phyloP scores from a whole-genome alignment of 2,888 invertebrate genomes.

The Noctua comes region DNA sequence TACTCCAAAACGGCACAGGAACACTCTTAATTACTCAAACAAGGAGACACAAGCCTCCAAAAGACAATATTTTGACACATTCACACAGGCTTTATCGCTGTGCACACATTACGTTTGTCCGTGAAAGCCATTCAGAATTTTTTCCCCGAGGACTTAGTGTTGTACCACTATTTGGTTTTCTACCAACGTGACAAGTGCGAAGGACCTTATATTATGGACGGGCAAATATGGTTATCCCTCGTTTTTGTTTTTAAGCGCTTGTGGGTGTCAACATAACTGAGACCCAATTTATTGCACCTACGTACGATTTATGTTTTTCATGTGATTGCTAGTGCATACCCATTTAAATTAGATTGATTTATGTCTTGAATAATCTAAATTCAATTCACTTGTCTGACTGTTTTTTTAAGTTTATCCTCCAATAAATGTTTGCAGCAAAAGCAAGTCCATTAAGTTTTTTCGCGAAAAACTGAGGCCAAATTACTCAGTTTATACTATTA shows the following conservation, averaged over 20 bases:
- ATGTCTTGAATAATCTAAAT: slow-evolving; percentile 50
- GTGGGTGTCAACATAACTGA: slow-evolving; percentile 76
- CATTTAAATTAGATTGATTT: slow-evolving; percentile 65
- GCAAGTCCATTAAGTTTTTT: slow-evolving; percentile 54
- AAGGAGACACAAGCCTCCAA: slow-evolving; percentile 77
- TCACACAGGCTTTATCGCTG: slow-evolving; percentile 89
- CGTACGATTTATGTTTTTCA: slow-evolving; percentile 70
- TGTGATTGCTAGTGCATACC: slow-evolving; percentile 64
- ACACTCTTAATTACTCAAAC: slow-evolving; percentile 80
- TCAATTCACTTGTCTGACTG: slow-evolving; percentile 32
- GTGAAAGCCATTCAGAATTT: slow-evolving; percentile 88
- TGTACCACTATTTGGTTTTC: slow-evolving; percentile 85
- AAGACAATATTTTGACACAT: slow-evolving; percentile 90
- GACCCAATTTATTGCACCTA: slow-evolving; percentile 76
- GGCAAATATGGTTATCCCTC: slow-evolving; percentile 84
- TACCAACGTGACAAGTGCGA: slow-evolving; percentile 89
- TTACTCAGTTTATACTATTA: slow-evolving; percentile 54
- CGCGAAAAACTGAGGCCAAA: slow-evolving; percentile 31
- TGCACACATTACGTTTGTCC: slow-evolving; percentile 87
- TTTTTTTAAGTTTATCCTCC: slow-evolving; percentile 43
- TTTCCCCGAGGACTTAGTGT: slow-evolving; percentile 81
- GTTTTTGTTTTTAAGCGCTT: slow-evolving; percentile 79
- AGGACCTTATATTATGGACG: slow-evolving; percentile 84
- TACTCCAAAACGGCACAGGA: slow-evolving; percentile 58
- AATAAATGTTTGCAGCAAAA: slow-evolving; percentile 46